Percentiles rank a stretch among this genome's conserved stretches.
Conservation (phyloP, 2,888 invertebrate species). For the Mechanitis mazaeus region DNA sequence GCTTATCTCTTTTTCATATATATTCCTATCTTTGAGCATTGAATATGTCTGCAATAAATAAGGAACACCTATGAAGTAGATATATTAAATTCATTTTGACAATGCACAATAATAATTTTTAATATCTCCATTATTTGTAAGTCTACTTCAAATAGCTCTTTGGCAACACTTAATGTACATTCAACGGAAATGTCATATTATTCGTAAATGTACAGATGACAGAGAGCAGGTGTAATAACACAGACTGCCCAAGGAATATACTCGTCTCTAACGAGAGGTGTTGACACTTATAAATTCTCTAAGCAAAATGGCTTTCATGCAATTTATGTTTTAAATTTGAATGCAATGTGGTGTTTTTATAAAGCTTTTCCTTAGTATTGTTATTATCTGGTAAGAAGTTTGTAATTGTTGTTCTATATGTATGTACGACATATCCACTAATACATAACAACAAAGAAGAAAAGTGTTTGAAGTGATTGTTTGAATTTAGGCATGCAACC, state of each 20-base stretch:
- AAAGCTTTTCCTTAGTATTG: too few species aligned
- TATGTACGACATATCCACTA: too few species aligned
- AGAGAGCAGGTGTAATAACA: conserved; percentile 3
- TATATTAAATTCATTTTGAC: background rate
- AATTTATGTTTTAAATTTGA: background rate
- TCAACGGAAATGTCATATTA: conserved; percentile 2
- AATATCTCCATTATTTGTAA: background rate
- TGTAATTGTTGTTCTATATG: too few species aligned
- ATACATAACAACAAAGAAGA: too few species aligned
- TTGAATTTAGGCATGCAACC: too few species aligned
- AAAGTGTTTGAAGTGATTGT: too few species aligned
- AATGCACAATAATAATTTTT: background rate
- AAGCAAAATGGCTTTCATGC: background rate
- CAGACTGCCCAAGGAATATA: background rate
- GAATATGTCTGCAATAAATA: background rate
- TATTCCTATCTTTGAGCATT: conserved; percentile 1
- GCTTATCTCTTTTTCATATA: conserved; percentile 4
- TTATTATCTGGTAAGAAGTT: too few species aligned
- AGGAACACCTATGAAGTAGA: too few species aligned
- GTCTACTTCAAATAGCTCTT: background rate
- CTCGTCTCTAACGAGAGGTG: too few species aligned
- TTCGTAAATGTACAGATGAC: background rate
- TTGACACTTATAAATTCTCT: background rate
- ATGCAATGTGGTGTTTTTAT: too few species aligned
- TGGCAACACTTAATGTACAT: background rate